Percentiles rank a stretch among this genome's conserved stretches.
These are phyloP conservation scores for Chinchilla lanigera DNA, from an alignment of 2,113 vertebrate species.

Conservation along the genomic window DNA sequence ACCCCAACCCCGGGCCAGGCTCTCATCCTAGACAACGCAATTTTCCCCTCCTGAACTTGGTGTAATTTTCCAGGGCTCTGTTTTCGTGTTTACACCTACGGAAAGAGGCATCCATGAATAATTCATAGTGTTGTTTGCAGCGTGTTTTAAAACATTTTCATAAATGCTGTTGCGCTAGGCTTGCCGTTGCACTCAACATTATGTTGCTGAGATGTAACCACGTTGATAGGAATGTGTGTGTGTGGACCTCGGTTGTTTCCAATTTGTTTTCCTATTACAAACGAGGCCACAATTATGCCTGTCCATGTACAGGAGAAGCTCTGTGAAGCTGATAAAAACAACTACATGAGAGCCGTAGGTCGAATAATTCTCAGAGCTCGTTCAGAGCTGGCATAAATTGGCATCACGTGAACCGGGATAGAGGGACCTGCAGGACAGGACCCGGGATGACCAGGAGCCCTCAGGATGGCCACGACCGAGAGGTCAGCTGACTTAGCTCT, in stretches of 20 bases:
- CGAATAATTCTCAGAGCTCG: neutral
- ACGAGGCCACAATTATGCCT: slow-evolving; percentile 33
- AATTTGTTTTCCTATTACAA: slow-evolving; percentile 62
- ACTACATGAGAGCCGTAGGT: accelerated
- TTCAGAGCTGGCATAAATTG: too few species aligned
- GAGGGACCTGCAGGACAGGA: neutral
- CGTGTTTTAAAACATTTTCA: slow-evolving; percentile 74
- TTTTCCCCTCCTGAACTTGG: neutral
- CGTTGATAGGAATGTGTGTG: neutral
- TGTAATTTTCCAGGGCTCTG: neutral
- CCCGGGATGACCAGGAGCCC: neutral
- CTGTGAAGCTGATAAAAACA: neutral
- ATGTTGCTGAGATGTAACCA: slow-evolving; percentile 50
- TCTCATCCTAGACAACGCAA: accelerated
- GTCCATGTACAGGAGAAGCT: neutral
- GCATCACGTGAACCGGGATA: too few species aligned
- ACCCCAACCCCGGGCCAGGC: accelerated
- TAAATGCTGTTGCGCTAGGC: slow-evolving; percentile 56
- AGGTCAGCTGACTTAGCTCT: neutral
- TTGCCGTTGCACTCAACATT: slow-evolving; percentile 45
- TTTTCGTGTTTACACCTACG: slow-evolving; percentile 38
- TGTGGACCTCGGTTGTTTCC: slow-evolving; percentile 39
- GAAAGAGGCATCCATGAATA: slow-evolving; percentile 61
- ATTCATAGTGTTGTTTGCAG: slow-evolving; percentile 57
- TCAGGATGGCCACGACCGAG: accelerated